Percentiles rank a stretch among this genome's conserved stretches.
These are phyloP conservation scores for Phenacoccus solenopsis DNA, from an alignment of 1,140 invertebrate species.

Conservation along the genomic window DNA sequence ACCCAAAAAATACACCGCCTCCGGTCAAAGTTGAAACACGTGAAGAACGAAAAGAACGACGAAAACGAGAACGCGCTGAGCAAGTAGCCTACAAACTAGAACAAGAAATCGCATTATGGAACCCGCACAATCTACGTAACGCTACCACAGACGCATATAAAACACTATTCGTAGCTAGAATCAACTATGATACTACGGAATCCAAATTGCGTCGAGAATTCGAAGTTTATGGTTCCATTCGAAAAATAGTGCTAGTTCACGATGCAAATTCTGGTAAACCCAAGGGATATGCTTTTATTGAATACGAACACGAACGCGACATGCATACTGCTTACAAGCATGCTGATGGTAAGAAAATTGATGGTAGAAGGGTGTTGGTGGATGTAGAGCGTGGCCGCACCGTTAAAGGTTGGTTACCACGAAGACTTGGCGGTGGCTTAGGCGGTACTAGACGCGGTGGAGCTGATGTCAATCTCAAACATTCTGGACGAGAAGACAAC, in stretches of 20 bases:
- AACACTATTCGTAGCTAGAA: conserved; percentile 93
- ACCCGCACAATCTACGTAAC: conserved; percentile 65
- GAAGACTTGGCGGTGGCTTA: conserved; percentile 82
- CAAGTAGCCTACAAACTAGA: conserved; percentile 97
- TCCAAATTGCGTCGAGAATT: conserved; percentile 95
- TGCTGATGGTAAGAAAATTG: conserved; percentile 99
- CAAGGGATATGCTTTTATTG: conserved; percentile 97
- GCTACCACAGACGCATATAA: conserved; percentile 90
- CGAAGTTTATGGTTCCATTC: conserved; percentile 95
- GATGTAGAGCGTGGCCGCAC: conserved; percentile 96
- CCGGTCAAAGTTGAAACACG: conserved; percentile 87
- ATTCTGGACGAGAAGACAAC: conserved; percentile 86
- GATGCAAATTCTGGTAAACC: conserved; percentile 82
- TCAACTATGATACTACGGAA: conserved; percentile 98
- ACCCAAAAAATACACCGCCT: conserved; percentile 91
- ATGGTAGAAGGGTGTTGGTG: conserved; percentile 92
- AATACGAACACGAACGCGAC: conserved; percentile 97
- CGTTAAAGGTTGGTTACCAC: conserved; percentile 95
- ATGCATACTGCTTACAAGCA: conserved; percentile 99
- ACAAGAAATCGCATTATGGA: conserved; percentile 96
- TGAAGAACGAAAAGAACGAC: conserved; percentile 81
- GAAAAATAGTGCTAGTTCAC: conserved; percentile 82
- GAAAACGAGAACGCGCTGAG: conserved; percentile 85
- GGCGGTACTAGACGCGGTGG: conserved; percentile 84
- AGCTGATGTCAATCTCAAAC: conserved; percentile 90